phyloP scores from a whole-genome alignment of 2,888 invertebrate species.

The Tridacna gigas region DNA sequence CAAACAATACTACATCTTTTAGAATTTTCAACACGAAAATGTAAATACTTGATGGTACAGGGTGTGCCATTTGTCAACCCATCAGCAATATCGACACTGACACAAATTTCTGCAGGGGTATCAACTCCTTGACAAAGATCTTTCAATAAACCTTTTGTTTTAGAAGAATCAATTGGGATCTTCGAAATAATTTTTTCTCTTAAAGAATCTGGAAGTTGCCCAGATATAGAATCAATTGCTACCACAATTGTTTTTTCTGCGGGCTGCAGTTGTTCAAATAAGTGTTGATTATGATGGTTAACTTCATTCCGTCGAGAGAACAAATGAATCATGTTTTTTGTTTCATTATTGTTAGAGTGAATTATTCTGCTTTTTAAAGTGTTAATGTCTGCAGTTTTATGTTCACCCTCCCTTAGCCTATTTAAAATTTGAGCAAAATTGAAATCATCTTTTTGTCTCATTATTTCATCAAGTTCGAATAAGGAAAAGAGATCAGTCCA shows the following conservation, averaged over 20 bases:
- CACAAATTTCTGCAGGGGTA: slow-evolving; percentile 37
- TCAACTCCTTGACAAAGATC: slow-evolving; percentile 27
- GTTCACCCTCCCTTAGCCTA: slow-evolving; percentile 51
- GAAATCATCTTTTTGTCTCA: slow-evolving; percentile 62
- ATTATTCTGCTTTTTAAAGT: slow-evolving; percentile 17
- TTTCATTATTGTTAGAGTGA: not conserved
- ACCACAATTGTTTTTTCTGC: slow-evolving; percentile 23
- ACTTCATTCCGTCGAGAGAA: slow-evolving; percentile 37
- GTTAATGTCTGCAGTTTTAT: slow-evolving; percentile 34
- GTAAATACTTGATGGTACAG: slow-evolving; percentile 40
- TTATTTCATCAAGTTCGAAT: slow-evolving; percentile 38
- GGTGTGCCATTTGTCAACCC: slow-evolving; percentile 62
- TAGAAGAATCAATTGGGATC: slow-evolving; percentile 43
- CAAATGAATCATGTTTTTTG: slow-evolving; percentile 23
- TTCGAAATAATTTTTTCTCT: slow-evolving; percentile 33
- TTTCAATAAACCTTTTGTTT: slow-evolving; percentile 35
- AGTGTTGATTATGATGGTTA: slow-evolving; percentile 21
- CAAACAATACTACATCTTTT: slow-evolving; percentile 29
- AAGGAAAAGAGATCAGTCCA: slow-evolving; percentile 23
- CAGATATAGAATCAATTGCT: slow-evolving; percentile 46
- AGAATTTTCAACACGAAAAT: slow-evolving; percentile 34
- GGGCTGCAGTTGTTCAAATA: slow-evolving; percentile 1
- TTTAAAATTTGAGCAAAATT: slow-evolving; percentile 60
- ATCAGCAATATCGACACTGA: slow-evolving; percentile 53
- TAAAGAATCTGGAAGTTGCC: slow-evolving; percentile 20